These are phyloP conservation scores for Gadopsis marmoratus DNA, from an alignment of 2,797 vertebrate genomes.

Conservation along the genomic window DNA sequence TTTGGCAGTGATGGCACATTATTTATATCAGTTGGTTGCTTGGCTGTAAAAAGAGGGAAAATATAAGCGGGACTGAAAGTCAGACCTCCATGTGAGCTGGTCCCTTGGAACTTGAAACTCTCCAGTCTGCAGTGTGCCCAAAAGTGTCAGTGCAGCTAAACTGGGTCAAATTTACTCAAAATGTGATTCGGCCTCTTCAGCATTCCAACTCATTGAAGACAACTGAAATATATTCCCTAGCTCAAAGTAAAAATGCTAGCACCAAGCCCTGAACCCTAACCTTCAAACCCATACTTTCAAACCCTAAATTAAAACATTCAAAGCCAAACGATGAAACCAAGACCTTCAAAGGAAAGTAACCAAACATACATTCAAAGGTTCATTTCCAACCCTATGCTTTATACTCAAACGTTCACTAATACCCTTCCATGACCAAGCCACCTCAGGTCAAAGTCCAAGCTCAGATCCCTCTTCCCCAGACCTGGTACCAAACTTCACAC, in stretches of 20 bases:
- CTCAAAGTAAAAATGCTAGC: slow-evolving; percentile 34
- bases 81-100: not conserved
- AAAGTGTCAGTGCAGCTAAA: not conserved
- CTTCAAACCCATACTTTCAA: slow-evolving; percentile 9
- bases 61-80: not conserved
- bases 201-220: slow-evolving; percentile 14
- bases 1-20: slow-evolving; percentile 41
- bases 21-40: slow-evolving; percentile 5
- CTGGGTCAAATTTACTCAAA: slow-evolving; percentile 44
- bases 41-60: not conserved
- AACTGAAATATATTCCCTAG: slow-evolving; percentile 10
- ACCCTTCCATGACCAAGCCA: not conserved
- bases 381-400: not conserved
- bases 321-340: slow-evolving; percentile 34
- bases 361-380: slow-evolving; percentile 68
- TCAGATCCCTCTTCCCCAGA: slow-evolving; percentile 6
- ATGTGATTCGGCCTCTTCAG: slow-evolving; percentile 50
- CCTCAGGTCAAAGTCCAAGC: not conserved
- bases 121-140: not conserved
- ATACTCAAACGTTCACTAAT: not conserved
- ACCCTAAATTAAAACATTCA: slow-evolving; percentile 18
- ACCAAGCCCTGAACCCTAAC: slow-evolving; percentile 20
- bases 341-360: slow-evolving; percentile 53
- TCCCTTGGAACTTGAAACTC: slow-evolving; percentile 4
- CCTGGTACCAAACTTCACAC: slow-evolving; percentile 18